These are phyloP conservation scores for Luperina nickerlii DNA, from an alignment of 2,888 invertebrate species.

Conservation along the genomic window DNA sequence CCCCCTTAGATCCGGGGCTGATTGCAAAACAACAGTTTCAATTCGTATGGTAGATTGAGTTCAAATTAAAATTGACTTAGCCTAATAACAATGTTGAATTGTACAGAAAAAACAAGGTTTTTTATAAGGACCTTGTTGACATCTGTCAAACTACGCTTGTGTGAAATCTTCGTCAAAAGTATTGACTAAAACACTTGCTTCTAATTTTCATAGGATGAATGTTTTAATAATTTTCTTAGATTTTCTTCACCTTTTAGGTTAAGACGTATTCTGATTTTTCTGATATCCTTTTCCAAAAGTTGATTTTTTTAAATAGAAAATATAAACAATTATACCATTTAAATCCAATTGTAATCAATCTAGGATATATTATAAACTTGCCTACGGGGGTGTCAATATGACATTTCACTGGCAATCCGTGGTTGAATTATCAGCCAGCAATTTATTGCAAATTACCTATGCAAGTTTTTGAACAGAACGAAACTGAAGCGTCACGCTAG, in stretches of 20 bases:
- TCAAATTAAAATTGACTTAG: background rate
- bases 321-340: conserved; percentile 6
- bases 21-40: background rate
- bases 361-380: conserved; percentile 10
- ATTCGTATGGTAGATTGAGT: background rate
- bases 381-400: background rate
- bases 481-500: background rate
- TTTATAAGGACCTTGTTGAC: background rate
- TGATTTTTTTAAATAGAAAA: background rate
- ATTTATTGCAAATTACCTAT: background rate
- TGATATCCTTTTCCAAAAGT: background rate
- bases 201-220: background rate
- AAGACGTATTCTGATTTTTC: conserved; percentile 13
- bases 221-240: conserved; percentile 25
- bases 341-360: conserved; percentile 29
- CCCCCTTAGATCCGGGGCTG: too few relatives aligned
- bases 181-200: conserved; percentile 12
- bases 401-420: background rate
- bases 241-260: conserved; percentile 27
- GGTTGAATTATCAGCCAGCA: background rate
- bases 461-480: background rate
- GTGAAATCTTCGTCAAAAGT: conserved; percentile 13
- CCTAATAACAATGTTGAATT: background rate
- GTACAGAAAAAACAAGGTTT: background rate
- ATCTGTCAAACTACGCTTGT: conserved; percentile 23